phyloP scores from a whole-genome alignment of 2,113 vertebrate species.

The Brienomyrus longianalis region DNA sequence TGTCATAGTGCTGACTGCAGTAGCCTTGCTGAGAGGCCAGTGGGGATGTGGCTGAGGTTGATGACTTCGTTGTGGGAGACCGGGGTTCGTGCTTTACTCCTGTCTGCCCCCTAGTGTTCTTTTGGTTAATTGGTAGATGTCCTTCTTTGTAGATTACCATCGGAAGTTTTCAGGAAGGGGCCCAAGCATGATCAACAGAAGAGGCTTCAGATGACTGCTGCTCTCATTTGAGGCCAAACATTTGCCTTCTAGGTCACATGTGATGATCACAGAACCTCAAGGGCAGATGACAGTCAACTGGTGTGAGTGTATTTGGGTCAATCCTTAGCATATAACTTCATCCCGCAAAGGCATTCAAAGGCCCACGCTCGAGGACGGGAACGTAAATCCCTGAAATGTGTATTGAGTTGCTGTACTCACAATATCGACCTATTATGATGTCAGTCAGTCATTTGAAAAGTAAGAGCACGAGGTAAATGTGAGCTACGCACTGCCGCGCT shows the following conservation, averaged over 20 bases:
- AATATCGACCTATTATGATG: slow-evolving; percentile 40
- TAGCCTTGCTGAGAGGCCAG: not conserved
- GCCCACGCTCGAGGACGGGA: too few relatives aligned
- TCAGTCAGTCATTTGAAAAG: slow-evolving; percentile 34
- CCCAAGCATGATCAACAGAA: not conserved
- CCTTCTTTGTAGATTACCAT: not conserved
- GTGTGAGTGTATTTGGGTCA: not conserved
- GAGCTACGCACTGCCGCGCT: slow-evolving; percentile 33
- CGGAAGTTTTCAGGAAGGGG: not conserved
- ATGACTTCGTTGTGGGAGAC: not conserved
- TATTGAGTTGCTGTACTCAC: slow-evolving; percentile 20
- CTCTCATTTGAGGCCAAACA: not conserved
- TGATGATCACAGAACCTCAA: not conserved
- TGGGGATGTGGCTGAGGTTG: not conserved
- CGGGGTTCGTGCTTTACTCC: not conserved
- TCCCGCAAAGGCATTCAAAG: not conserved
- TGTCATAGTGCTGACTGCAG: not conserved
- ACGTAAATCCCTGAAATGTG: not conserved
- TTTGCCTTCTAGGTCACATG: not conserved
- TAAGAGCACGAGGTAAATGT: slow-evolving; percentile 35
- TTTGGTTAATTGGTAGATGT: not conserved
- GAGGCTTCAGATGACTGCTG: not conserved
- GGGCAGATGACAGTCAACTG: not conserved
- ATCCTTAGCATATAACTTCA: too few relatives aligned
- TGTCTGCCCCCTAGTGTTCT: not conserved